Conservation (phyloP, 2,797 vertebrate species). For the Geotrypetes seraphini region DNA sequence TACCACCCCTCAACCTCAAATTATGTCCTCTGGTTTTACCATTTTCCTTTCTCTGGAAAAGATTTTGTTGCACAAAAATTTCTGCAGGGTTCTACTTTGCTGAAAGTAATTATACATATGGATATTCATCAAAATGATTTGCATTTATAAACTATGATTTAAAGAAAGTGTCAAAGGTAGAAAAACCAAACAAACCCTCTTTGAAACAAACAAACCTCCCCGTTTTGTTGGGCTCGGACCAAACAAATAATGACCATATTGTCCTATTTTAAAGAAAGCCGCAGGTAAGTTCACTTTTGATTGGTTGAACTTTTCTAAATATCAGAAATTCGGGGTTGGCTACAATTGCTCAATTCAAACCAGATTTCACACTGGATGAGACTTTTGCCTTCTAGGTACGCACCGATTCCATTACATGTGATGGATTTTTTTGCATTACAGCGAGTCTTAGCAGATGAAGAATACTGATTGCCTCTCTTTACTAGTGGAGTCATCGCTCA, state of each 20-base stretch:
- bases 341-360: constrained; percentile 35
- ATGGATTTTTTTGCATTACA: constrained; percentile 46
- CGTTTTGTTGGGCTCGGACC: no score
- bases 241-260: constrained; percentile 12
- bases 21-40: no score
- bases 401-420: constrained; percentile 51
- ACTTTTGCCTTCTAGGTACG: constrained; percentile 50
- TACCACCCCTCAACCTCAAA: no score
- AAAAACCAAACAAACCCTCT: no score
- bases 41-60: no score
- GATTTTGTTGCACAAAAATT: no score
- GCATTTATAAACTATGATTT: no score
- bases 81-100: no score
- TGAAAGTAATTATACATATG: no score
- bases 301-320: constrained; percentile 21
- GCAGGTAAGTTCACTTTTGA: constrained; percentile 10
- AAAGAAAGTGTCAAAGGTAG: no score
- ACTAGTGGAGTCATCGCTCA: constrained; percentile 54
- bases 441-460: constrained; percentile 50
- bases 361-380: constrained; percentile 33
- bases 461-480: constrained; percentile 47
- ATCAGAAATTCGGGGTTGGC: constrained; percentile 25
- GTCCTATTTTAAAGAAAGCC: constrained; percentile 4
- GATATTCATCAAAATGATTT: no score
- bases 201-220: no score